Evolutionary conservation across 2,113 vertebrate species (phyloP).

Genomic region (Labeo catla): DNA sequence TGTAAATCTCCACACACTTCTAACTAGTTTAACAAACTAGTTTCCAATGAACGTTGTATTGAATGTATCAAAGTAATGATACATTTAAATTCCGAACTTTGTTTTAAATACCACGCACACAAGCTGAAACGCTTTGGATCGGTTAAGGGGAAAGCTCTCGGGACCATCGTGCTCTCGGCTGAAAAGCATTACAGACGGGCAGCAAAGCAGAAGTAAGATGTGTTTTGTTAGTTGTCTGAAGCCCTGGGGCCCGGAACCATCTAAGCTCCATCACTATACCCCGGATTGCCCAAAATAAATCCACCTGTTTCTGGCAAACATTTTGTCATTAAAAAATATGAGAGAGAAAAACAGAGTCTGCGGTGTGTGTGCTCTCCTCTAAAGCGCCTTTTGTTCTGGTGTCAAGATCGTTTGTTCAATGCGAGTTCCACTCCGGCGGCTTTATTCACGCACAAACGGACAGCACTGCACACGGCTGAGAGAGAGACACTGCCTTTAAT

Average conservation of each 20-base stretch:
- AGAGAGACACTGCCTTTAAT: not conserved
- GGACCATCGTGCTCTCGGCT: constrained; percentile 79
- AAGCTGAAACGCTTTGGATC: not conserved
- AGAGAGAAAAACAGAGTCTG: constrained; percentile 82
- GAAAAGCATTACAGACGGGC: constrained; percentile 86
- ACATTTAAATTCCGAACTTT: not conserved
- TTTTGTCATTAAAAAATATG: constrained; percentile 86
- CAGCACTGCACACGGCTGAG: not conserved
- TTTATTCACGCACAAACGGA: constrained; percentile 78
- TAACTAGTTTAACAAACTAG: not conserved
- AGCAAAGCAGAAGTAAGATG: constrained; percentile 91
- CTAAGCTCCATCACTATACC: constrained; percentile 85
- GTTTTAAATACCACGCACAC: not conserved
- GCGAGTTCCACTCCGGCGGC: constrained; percentile 71
- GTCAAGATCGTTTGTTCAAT: constrained; percentile 85
- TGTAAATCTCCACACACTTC: not conserved
- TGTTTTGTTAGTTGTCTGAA: constrained; percentile 94
- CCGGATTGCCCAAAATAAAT: constrained; percentile 85
- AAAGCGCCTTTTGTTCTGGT: constrained; percentile 82
- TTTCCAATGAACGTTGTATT: not conserved
- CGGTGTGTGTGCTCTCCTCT: constrained; percentile 78
- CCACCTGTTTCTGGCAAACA: constrained; percentile 89
- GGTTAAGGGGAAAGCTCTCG: constrained; percentile 64
- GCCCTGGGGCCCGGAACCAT: constrained; percentile 86
- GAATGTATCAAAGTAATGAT: not conserved